Evolutionary conservation across 1,140 invertebrate species (phyloP), one percentile per base, ranked within the genome.

Genomic region (Vollenhovia emeryi): DNA sequence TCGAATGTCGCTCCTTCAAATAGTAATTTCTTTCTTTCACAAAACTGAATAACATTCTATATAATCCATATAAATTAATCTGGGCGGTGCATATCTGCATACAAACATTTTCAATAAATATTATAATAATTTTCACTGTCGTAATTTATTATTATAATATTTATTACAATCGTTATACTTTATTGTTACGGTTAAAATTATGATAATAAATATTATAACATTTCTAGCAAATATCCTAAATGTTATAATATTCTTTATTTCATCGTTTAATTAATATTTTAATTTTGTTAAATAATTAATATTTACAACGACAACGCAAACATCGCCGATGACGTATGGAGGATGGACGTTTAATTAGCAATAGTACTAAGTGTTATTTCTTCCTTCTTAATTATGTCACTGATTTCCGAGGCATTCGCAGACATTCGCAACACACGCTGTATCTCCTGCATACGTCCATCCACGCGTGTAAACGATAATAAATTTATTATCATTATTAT

Each of bases 401-500:
- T 68, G 30, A 18, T 33, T 52, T 18, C 18, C 21, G 45, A 68
- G 27, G 48, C 45, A 45, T 36, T 79, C 62, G 27, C 15, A 40
- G 62, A 79, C 76, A 79, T 36, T 68, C 45, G 75, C 60, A 36
- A 55, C 50, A 33, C 18, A 48, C 57, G 64, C 24, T 45, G 3
- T 57, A 71, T n/a, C 18, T 55, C 24, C 55, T 62, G 57, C 30
- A 76, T 55, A 48, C 27, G 43, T 83, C 40, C 45, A 40, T 84
- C 21, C 71, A 76, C 64, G 43, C 30, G 52, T 83, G 27, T 62
- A 43, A 62, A 86, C 64, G 86, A 64, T 50, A 71, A 85, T 85
- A 59, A 52, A 69, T 84, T 48, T 84, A 69, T 85, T 71, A 80
- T 80, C 36, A 59, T 79, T 79, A 79, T 45, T 91, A 94, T 94